These are phyloP conservation scores for Aythya baeri DNA, from an alignment of 2,113 vertebrate species.

Conservation along the genomic window DNA sequence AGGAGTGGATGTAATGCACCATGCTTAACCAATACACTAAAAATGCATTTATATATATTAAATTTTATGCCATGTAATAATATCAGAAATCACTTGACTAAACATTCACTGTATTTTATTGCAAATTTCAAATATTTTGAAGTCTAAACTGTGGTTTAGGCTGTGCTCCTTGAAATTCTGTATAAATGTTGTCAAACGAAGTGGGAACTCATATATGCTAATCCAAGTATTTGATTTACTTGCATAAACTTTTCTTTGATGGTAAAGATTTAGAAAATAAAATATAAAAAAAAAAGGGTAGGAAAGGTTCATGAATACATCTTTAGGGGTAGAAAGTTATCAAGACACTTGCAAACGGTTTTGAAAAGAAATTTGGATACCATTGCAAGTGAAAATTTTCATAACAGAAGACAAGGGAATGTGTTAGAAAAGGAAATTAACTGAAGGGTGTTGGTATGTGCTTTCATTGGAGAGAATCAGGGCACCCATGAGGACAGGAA, in stretches of 20 bases:
- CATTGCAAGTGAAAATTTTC: background rate
- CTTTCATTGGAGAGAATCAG: background rate
- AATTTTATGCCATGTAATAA: background rate
- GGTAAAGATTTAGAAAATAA: background rate
- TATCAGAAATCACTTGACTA: background rate
- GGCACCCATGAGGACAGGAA: background rate
- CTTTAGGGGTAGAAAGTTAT: background rate
- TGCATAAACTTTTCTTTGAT: background rate
- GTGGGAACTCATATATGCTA: background rate
- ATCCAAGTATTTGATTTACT: background rate
- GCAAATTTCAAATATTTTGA: background rate
- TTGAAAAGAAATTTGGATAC: background rate
- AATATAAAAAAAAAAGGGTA: background rate
- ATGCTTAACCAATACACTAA: background rate
- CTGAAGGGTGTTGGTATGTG: background rate
- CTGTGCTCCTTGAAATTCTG: background rate
- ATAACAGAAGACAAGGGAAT: background rate
- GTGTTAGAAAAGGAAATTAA: background rate
- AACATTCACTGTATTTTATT: background rate
- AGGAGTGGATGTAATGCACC: background rate
- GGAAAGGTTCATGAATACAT: background rate
- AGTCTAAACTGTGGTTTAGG: background rate
- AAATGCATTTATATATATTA: background rate
- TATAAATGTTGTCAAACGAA: background rate
- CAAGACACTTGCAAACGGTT: background rate